Evolutionary conservation across 2,888 invertebrate species (phyloP).

Genomic region (Euzophera pinguis): DNA sequence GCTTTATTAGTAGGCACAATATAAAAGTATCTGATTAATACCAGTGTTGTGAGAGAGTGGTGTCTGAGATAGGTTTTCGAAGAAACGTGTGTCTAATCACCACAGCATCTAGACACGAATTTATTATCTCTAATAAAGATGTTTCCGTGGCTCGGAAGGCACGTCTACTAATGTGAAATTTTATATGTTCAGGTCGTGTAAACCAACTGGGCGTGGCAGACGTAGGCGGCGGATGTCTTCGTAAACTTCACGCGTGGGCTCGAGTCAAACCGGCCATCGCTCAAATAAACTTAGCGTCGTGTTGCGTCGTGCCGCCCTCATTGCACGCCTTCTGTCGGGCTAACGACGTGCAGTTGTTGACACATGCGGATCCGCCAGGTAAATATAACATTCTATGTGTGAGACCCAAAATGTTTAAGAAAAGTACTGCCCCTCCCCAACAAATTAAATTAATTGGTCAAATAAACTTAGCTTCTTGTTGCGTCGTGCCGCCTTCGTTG

Average conservation of each 20-base stretch:
- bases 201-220: conserved; percentile 92
- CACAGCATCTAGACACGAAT: no score
- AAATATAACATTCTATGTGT: conserved; percentile 20
- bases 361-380: conserved; percentile 97
- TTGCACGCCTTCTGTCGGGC: conserved; percentile 94
- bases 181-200: conserved; percentile 62
- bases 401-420: no score
- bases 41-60: no score
- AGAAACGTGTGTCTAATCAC: no score
- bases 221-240: conserved; percentile 89
- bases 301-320: conserved; percentile 96
- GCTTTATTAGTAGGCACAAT: no score
- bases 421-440: no score
- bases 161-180: no score
- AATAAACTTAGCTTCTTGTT: conserved; percentile 95
- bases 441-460: no score
- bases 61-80: no score
- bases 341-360: conserved; percentile 94
- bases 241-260: conserved; percentile 87
- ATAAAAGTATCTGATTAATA: no score
- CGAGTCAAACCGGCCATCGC: conserved; percentile 91
- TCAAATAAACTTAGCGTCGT: conserved; percentile 95
- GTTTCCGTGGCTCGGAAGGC: no score
- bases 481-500: conserved; percentile 94
- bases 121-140: no score